Base-by-base conservation (phyloP, 2,797 vertebrate species). In the Alca torda region DNA sequence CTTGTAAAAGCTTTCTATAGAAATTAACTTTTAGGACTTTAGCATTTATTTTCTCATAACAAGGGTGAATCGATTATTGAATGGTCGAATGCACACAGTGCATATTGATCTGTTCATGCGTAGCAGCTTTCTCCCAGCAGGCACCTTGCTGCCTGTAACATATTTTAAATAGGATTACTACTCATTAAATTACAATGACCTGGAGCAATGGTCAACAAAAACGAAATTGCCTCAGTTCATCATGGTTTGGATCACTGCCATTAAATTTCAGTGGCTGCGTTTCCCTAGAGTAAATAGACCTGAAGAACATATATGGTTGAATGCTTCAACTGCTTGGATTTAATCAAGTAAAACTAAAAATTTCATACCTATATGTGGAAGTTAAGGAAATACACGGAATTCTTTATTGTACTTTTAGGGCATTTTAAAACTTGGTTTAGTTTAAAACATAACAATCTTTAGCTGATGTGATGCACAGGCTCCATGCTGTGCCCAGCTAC, bases 1-100 rank as follows among this genome's bases (percentile, higher is more conserved):
- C 72, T 97, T 97, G 79, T 97, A 96, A 97, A 97, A 84, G 67
- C 94, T 97, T 97, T 97, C 93, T 97, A 86, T 95, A 97, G 96
- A 97, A 97, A 98, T 98, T 97, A 97, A 97, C 95, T 97, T 97
- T 96, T 88, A 94, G 93, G 81, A 97, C 61, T 97, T 97, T 67
- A 95, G 92, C 95, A 97, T 98, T 98, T 98, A 97, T 98, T 98
- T 98, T 98, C 97, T 96, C 93, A 92, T 98, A 98, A 98, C 95
- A 97, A 98, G 97, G 94, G 92, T 98, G 97, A 98, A 98, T 98
- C 4, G 92, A 98, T 98, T 98, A 97, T 96, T 97, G 97, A 98
- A 98, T 87, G 97, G 97, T 97, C 13, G 94, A 98, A 94, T 97
- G 97, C 96, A 95, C 94, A 94, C 97, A 98, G 96, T 95, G 95